Conservation (phyloP, 2,797 vertebrate genomes). For the Gymnothorax reevesii region DNA sequence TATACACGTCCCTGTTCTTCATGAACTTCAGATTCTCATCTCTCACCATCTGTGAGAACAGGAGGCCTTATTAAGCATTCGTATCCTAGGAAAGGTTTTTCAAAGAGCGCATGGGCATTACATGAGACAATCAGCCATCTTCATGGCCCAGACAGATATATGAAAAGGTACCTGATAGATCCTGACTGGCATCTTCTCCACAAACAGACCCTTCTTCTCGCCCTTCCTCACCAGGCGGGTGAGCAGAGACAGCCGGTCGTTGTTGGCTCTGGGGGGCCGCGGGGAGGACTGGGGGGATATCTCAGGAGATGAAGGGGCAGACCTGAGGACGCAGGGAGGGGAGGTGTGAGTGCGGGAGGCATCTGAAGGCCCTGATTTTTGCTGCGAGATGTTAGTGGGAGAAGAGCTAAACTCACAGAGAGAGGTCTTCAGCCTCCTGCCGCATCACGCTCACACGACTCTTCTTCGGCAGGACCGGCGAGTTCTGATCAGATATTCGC, state of each 20-base stretch:
- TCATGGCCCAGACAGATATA: background rate
- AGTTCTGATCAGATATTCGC: conserved; percentile 94
- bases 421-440: conserved; percentile 94
- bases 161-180: conserved; percentile 87
- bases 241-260: conserved; percentile 92
- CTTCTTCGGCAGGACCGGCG: conserved; percentile 94
- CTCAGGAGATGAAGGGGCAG: conserved; percentile 96
- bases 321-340: conserved; percentile 69
- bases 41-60: conserved; percentile 84
- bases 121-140: background rate
- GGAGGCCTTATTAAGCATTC: background rate
- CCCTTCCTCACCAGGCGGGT: conserved; percentile 95
- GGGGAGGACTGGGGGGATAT: conserved; percentile 97
- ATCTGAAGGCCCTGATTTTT: background rate
- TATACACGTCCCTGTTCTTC: conserved; percentile 98
- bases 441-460: conserved; percentile 95
- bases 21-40: conserved; percentile 99
- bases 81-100: background rate
- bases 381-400: background rate
- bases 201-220: conserved; percentile 97
- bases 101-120: background rate
- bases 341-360: background rate
- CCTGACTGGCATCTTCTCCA: conserved; percentile 95
- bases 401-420: conserved; percentile 77
- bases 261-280: conserved; percentile 92